Percentiles rank a stretch among this genome's conserved stretches.
phyloP scores from a whole-genome alignment of 2,888 invertebrate genomes.

The Euphydryas editha region DNA sequence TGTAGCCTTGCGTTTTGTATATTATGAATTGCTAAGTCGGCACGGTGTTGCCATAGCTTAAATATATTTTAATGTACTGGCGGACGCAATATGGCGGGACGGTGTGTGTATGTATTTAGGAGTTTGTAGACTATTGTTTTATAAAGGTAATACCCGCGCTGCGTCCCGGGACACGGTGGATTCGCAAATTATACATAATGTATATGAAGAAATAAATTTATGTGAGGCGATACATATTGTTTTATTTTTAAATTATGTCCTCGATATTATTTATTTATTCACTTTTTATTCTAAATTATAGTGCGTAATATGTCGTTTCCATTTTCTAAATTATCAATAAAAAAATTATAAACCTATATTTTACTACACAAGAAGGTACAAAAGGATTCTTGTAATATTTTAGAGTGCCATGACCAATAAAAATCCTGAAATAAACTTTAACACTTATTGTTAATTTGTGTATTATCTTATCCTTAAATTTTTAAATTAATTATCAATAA shows the following conservation, averaged over 20 bases:
- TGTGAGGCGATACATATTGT: conserved; percentile 70
- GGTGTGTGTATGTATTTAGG: conserved; percentile 70
- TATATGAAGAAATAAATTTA: conserved; percentile 84
- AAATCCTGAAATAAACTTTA: too few relatives aligned
- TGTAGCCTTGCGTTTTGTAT: conserved; percentile 45
- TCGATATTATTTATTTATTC: not conserved
- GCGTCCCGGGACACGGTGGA: conserved; percentile 81
- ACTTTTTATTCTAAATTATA: too few relatives aligned
- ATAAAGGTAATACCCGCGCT: conserved; percentile 73
- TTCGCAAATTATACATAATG: conserved; percentile 83
- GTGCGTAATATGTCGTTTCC: too few relatives aligned
- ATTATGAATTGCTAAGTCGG: conserved; percentile 46
- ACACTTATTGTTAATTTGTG: too few relatives aligned
- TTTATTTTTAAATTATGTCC: conserved; percentile 5
- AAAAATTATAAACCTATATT: too few relatives aligned
- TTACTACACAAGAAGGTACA: too few relatives aligned
- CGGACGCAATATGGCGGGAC: conserved; percentile 55
- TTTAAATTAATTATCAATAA: too few relatives aligned
- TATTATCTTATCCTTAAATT: too few relatives aligned
- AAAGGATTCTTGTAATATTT: too few relatives aligned
- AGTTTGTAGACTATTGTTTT: conserved; percentile 78
- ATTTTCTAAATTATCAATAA: too few relatives aligned
- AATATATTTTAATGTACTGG: conserved; percentile 73
- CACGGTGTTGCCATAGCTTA: conserved; percentile 59
- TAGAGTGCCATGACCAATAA: too few relatives aligned